phyloP scores from a whole-genome alignment of 2,888 invertebrate species.

The Chloromyia formosa region DNA sequence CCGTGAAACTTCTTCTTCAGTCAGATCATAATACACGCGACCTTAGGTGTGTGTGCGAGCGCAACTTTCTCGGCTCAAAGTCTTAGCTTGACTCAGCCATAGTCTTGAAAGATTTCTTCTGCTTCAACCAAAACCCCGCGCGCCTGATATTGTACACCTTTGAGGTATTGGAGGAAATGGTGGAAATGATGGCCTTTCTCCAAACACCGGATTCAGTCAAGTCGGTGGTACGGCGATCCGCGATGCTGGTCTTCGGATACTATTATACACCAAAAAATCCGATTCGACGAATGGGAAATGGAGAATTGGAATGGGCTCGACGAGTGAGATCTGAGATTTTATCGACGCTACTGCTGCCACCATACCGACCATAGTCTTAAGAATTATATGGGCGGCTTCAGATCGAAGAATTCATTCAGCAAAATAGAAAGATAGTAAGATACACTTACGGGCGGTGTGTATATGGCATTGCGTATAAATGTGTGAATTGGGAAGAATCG shows the following conservation, averaged over 20 bases:
- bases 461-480: not conserved
- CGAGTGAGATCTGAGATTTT: too few relatives aligned
- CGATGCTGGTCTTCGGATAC: too few relatives aligned
- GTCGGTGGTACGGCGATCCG: not conserved
- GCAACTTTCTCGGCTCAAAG: constrained; percentile 34
- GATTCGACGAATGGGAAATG: constrained; percentile 35
- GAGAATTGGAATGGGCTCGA: constrained; percentile 16
- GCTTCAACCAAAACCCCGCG: constrained; percentile 17
- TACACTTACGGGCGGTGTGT: not conserved
- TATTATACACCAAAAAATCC: not conserved
- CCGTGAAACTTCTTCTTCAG: constrained; percentile 24
- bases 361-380: not conserved
- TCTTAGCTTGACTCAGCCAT: constrained; percentile 37
- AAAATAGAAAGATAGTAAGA: constrained; percentile 7
- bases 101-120: constrained; percentile 28
- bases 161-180: constrained; percentile 12
- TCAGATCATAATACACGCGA: constrained; percentile 17
- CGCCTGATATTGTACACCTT: too few relatives aligned
- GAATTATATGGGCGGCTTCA: constrained; percentile 12
- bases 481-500: constrained; percentile 28
- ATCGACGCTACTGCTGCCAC: too few relatives aligned
- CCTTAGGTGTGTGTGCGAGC: constrained; percentile 19
- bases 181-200: constrained; percentile 42
- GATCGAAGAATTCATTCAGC: constrained; percentile 36
- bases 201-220: constrained; percentile 13